Evolutionary conservation across 2,113 vertebrate genomes (phyloP).

Genomic region (Zosterops pallidus): DNA sequence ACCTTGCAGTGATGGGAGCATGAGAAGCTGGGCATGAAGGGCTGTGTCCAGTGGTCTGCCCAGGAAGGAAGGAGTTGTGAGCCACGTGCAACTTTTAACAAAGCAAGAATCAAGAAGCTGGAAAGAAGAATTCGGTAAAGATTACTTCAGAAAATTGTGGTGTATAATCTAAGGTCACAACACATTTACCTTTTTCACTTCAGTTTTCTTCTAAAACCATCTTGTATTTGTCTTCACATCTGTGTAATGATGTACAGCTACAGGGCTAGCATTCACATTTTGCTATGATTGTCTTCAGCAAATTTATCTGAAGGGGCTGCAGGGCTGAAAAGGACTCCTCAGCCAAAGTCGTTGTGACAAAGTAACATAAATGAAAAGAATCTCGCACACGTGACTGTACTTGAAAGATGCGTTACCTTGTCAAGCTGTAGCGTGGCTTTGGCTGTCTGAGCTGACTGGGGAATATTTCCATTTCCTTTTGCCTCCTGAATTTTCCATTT

Average conservation of each 20-base stretch:
- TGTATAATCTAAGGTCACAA: constrained; percentile 48
- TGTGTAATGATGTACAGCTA: constrained; percentile 59
- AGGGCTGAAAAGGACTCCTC: constrained; percentile 56
- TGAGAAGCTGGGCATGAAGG: neutral
- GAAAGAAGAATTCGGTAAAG: constrained; percentile 48
- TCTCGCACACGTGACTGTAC: constrained; percentile 25
- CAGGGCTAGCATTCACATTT: constrained; percentile 56
- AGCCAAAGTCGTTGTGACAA: constrained; percentile 61
- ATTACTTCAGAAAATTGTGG: constrained; percentile 48
- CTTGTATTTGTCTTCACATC: constrained; percentile 53
- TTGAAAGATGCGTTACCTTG: constrained; percentile 25
- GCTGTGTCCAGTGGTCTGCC: neutral
- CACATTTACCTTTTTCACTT: constrained; percentile 65
- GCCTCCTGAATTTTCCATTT: neutral
- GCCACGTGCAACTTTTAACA: neutral
- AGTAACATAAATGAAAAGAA: constrained; percentile 45
- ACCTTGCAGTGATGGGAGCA: neutral
- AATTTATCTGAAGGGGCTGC: constrained; percentile 46
- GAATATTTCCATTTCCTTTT: constrained; percentile 12
- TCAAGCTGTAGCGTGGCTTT: neutral
- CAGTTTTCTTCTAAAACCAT: constrained; percentile 49
- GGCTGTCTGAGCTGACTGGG: neutral
- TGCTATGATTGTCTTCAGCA: constrained; percentile 55
- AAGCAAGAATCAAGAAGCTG: neutral
- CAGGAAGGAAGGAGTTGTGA: neutral